A percentile compares a stretch with the other conserved stretches of the same genome.
Conservation (phyloP, 2,888 invertebrate genomes). For the Hirtodrosophila duncani region DNA sequence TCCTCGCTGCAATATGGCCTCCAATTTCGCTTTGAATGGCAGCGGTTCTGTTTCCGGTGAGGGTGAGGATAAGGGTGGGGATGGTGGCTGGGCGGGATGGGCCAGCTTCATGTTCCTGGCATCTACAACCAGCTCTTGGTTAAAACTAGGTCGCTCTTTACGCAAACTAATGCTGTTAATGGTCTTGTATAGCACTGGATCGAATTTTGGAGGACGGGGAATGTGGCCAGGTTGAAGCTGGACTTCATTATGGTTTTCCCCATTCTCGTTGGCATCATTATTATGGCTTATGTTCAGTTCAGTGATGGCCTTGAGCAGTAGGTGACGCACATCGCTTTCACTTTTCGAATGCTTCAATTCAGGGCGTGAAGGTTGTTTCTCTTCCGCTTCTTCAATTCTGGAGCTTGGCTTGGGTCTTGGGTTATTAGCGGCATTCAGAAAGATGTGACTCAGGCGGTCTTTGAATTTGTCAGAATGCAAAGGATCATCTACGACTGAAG, state of each 20-base stretch:
- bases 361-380: slow-evolving; percentile 8
- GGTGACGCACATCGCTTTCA: slow-evolving; percentile 68
- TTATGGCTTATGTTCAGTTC: slow-evolving; percentile 53
- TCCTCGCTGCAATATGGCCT: slow-evolving; percentile 72
- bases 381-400: not conserved
- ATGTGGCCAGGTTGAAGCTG: slow-evolving; percentile 32
- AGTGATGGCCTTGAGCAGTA: slow-evolving; percentile 56
- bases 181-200: slow-evolving; percentile 75
- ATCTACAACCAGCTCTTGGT: slow-evolving; percentile 42
- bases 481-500: slow-evolving; percentile 58
- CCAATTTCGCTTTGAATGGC: slow-evolving; percentile 74
- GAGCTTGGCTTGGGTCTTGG: slow-evolving; percentile 3
- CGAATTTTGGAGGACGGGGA: slow-evolving; percentile 76
- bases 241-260: slow-evolving; percentile 3
- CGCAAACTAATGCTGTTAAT: slow-evolving; percentile 63
- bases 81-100: slow-evolving; percentile 23
- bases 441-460: slow-evolving; percentile 63
- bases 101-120: slow-evolving; percentile 31
- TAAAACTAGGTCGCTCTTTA: slow-evolving; percentile 65
- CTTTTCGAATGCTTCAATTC: slow-evolving; percentile 73
- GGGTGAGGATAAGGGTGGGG: slow-evolving; percentile 18
- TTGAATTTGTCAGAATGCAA: slow-evolving; percentile 72
- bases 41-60: slow-evolving; percentile 37
- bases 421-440: slow-evolving; percentile 45
- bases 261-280: slow-evolving; percentile 39